Conservation (phyloP, 2,797 vertebrate species). For the Bradypodion pumilum region DNA sequence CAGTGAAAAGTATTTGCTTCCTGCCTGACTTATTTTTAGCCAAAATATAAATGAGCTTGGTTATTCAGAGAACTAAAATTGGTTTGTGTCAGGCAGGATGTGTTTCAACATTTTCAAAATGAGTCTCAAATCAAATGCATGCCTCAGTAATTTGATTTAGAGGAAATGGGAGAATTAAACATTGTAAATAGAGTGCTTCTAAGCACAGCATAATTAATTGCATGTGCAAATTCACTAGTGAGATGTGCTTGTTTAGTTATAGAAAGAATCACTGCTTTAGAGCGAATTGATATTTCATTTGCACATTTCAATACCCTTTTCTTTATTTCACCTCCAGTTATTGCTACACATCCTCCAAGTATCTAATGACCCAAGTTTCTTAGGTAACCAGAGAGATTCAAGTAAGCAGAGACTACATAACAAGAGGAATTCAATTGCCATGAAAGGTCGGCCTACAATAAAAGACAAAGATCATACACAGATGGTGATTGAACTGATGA, state of each 20-base stretch:
- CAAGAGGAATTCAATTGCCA: neutral
- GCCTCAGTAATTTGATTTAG: slow-evolving; percentile 49
- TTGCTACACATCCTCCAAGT: neutral
- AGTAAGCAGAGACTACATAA: too few species aligned
- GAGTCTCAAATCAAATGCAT: slow-evolving; percentile 28
- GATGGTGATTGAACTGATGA: neutral
- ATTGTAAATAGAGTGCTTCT: slow-evolving; percentile 51
- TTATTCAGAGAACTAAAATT: neutral
- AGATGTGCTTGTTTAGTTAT: slow-evolving; percentile 30
- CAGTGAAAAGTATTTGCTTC: neutral
- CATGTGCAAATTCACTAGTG: slow-evolving; percentile 33
- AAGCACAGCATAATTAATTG: slow-evolving; percentile 56
- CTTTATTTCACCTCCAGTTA: neutral
- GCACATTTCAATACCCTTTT: slow-evolving; percentile 4
- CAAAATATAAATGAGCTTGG: neutral
- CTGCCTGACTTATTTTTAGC: neutral
- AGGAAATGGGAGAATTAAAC: slow-evolving; percentile 51
- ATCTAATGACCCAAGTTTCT: neutral
- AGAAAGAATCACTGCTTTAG: slow-evolving; percentile 24
- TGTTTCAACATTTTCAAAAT: slow-evolving; percentile 31
- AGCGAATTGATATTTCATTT: slow-evolving; percentile 12
- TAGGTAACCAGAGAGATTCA: neutral
- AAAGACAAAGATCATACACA: neutral
- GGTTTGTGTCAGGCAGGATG: slow-evolving; percentile 10
- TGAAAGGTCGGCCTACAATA: neutral